phyloP scores from a whole-genome alignment of 2,888 invertebrate genomes.

The Synergus umbraculus region DNA sequence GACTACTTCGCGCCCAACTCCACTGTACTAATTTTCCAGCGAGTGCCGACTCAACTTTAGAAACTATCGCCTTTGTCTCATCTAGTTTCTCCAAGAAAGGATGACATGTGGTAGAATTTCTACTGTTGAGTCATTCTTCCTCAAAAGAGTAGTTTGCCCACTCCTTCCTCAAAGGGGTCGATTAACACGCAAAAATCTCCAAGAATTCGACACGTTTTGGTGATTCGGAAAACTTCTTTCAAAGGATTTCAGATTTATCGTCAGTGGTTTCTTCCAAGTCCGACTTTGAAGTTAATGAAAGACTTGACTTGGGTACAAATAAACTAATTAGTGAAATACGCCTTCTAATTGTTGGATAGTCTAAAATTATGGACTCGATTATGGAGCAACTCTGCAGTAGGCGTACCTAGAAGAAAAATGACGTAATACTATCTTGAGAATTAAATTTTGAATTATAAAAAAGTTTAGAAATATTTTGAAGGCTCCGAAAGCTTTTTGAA shows the following conservation, averaged over 20 bases:
- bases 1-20: constrained; percentile 66
- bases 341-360: neutral
- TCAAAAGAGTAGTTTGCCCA: neutral
- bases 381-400: neutral
- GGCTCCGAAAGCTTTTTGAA: no score
- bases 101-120: neutral
- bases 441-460: no score
- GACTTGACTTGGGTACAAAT: neutral
- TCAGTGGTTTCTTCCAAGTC: neutral
- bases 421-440: no score
- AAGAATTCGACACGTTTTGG: neutral
- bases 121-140: constrained; percentile 4
- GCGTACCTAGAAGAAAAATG: no score
- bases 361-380: neutral
- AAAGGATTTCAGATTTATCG: neutral
- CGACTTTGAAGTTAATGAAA: neutral
- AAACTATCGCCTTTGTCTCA: constrained; percentile 6
- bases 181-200: neutral
- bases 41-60: neutral
- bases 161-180: neutral
- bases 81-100: neutral
- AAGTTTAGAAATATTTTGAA: no score
- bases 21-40: constrained; percentile 42
- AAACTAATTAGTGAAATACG: neutral
- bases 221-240: neutral